Evolutionary conservation across 2,113 vertebrate genomes (phyloP), one percentile per base, ranked within the genome.

Genomic region (Gobio gobio): DNA sequence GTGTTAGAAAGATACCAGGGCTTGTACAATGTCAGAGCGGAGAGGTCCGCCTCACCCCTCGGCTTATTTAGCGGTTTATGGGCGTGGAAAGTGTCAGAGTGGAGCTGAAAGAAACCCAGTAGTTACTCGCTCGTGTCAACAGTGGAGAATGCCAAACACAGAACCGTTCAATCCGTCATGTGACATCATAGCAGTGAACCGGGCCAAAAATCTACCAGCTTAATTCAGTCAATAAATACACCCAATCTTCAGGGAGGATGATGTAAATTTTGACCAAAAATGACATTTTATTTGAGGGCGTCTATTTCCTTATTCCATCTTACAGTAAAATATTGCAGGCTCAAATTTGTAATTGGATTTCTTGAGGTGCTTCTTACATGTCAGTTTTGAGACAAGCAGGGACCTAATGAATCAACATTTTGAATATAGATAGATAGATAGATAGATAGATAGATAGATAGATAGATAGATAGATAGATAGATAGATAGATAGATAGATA

Each of bases 51-150:
- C 29, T 47, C 10, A 47, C 45, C 10, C 10, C 18, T 56, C 18
- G 20, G 33, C 76, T 78, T 43, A 24, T 58, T 61, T 61, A 43
- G 5, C 54, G 2, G 22, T 49, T 29, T 16, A 24, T 63, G 6
- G 26, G 72, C 51, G 43, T 58, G 82, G 24, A 33, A 61, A 47
- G 80, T 56, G 73, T 45, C 47, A 16, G 6, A 40, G 58, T 8
- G 1, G 20, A 3, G 86, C 85, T 90, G 92, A 92, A 86, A 92
- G 93, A 90, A 84, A 89, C 78, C 73, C 87, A 79, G 73, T 64
- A 86, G 85, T 85, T 61, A 61, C 78, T 16, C 68, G 22, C 24
- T 54, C 75, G 10, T 87, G 91, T 93, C 90, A 89, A 84, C 64
- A 86, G 18, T n/a, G 77, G 91, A 84, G 87, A 91, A 91, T 88